Conservation (phyloP, 2,113 vertebrate species). For the Vulpes lagopus region DNA sequence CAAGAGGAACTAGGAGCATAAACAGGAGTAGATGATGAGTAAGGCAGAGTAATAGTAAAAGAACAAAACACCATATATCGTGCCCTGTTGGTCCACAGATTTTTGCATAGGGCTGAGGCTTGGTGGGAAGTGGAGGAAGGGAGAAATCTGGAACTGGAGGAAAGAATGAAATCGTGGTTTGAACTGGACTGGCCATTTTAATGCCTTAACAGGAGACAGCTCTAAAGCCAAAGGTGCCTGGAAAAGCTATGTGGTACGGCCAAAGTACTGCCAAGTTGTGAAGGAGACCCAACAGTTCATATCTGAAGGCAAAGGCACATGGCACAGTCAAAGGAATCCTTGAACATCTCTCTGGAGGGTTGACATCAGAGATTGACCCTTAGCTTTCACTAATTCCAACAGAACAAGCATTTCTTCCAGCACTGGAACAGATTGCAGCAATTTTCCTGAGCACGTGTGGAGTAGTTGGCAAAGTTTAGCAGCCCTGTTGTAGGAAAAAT, state of each 20-base stretch:
- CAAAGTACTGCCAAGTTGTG: neutral
- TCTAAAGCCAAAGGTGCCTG: neutral
- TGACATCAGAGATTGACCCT: neutral
- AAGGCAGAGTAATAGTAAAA: neutral
- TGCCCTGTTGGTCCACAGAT: neutral
- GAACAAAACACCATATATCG: neutral
- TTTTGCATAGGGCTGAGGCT: neutral
- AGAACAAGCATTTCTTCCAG: constrained; percentile 17
- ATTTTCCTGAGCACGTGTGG: constrained; percentile 17
- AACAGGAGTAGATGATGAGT: neutral
- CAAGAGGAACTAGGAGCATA: neutral
- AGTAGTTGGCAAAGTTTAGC: neutral
- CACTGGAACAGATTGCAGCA: constrained; percentile 11
- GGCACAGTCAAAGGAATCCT: neutral
- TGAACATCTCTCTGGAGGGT: neutral
- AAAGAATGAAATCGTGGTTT: neutral
- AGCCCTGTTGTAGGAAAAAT: neutral
- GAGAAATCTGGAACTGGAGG: neutral
- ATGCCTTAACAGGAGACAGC: constrained; percentile 2
- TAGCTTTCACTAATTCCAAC: neutral
- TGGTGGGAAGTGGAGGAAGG: neutral
- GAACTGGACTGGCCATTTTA: neutral
- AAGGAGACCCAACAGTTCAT: neutral
- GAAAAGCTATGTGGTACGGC: neutral
- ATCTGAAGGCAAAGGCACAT: neutral